Conservation (phyloP, 2,888 invertebrate genomes). For the Cordylochernes scorpioides region DNA sequence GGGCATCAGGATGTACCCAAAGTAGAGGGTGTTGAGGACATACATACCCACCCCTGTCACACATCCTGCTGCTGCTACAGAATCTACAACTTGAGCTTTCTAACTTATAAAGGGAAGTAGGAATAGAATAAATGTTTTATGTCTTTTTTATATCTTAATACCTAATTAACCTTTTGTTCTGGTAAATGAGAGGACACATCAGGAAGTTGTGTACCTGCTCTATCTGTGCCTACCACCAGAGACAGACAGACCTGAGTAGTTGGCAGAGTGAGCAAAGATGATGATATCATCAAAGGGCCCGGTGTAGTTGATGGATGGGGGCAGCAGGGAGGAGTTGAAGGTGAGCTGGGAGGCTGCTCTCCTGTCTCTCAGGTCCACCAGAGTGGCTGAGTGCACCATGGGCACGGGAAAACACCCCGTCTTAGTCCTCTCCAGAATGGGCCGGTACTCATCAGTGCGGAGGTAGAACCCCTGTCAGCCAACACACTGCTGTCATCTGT, state of each 20-base stretch:
- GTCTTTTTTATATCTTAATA: too few relatives aligned
- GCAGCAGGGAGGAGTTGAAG: slow-evolving; percentile 36
- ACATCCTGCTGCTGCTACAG: too few relatives aligned
- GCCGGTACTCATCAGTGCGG: slow-evolving; percentile 55
- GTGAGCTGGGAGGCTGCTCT: slow-evolving; percentile 35
- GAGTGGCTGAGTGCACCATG: slow-evolving; percentile 65
- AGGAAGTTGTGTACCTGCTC: too few relatives aligned
- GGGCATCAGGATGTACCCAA: slow-evolving; percentile 57
- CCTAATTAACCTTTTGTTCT: too few relatives aligned
- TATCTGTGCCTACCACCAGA: too few relatives aligned
- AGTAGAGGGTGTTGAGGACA: slow-evolving; percentile 50
- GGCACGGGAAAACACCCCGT: slow-evolving; percentile 55
- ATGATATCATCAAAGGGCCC: slow-evolving; percentile 79
- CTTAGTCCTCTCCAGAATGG: slow-evolving; percentile 35
- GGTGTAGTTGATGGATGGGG: slow-evolving; percentile 30
- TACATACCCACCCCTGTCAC: slow-evolving; percentile 37
- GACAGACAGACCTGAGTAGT: slow-evolving; percentile 30
- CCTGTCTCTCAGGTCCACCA: slow-evolving; percentile 39
- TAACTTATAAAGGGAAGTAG: too few relatives aligned
- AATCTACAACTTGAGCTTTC: too few relatives aligned
- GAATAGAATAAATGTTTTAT: too few relatives aligned
- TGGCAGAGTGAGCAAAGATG: slow-evolving; percentile 57
- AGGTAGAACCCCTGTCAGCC: slow-evolving; percentile 35
- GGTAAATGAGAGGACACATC: too few relatives aligned
- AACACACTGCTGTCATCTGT: too few relatives aligned